A percentile compares a stretch with the other conserved stretches of the same genome.
Evolutionary conservation across 2,113 vertebrate genomes (phyloP).

Genomic region (Orcinus orca): DNA sequence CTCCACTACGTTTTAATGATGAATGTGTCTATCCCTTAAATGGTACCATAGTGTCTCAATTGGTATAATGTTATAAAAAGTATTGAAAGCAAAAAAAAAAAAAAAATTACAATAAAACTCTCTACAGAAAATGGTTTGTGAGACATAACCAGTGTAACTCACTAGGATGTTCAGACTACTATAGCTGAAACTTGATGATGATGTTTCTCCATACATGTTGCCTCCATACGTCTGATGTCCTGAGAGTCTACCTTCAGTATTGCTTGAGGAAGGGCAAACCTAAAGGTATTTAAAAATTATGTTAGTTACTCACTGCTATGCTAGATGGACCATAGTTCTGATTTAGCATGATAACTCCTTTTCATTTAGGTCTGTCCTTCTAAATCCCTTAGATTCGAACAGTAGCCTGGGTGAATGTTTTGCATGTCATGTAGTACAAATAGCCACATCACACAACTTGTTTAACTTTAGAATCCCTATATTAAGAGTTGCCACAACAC

Average conservation of each 20-base stretch:
- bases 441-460: background rate
- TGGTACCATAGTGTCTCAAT: background rate
- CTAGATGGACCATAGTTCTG: background rate
- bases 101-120: background rate
- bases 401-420: background rate
- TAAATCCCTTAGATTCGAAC: background rate
- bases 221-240: background rate
- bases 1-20: background rate
- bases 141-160: background rate
- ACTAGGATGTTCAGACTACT: background rate
- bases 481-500: slow-evolving; percentile 1
- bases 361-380: background rate
- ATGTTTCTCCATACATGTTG: background rate
- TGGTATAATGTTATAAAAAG: background rate
- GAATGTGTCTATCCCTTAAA: background rate
- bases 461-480: slow-evolving; percentile 24
- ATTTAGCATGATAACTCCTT: background rate
- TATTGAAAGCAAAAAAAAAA: background rate
- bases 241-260: background rate
- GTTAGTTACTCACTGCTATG: background rate
- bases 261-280: background rate
- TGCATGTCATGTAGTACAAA: slow-evolving; percentile 30
- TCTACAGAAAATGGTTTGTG: background rate
- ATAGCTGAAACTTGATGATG: background rate
- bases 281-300: background rate